phyloP scores from a whole-genome alignment of 1,140 invertebrate species.

The Gryon sp. region DNA sequence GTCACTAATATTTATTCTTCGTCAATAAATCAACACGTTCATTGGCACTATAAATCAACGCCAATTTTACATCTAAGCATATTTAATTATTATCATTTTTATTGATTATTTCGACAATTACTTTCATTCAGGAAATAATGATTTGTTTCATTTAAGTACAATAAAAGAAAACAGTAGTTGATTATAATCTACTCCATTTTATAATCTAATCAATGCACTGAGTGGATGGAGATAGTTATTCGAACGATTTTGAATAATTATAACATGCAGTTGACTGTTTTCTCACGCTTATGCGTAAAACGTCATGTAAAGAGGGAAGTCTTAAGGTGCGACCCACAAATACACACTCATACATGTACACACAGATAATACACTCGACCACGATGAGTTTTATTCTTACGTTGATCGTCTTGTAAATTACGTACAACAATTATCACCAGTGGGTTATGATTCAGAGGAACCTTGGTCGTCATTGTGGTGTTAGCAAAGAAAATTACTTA shows the following conservation, averaged over 20 bases:
- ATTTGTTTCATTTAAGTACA: slow-evolving; percentile 17
- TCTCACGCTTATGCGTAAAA: slow-evolving; percentile 61
- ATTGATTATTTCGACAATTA: too few relatives aligned
- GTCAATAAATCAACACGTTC: slow-evolving; percentile 14
- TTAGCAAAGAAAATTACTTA: background rate
- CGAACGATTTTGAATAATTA: slow-evolving; percentile 57
- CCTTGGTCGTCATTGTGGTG: slow-evolving; percentile 18
- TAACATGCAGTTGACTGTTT: slow-evolving; percentile 60
- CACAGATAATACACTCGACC: too few relatives aligned
- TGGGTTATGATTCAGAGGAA: slow-evolving; percentile 19
- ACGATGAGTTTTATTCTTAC: slow-evolving; percentile 49
- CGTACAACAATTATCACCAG: slow-evolving; percentile 30
- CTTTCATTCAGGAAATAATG: too few relatives aligned
- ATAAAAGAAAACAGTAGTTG: slow-evolving; percentile 40
- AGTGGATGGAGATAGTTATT: too few relatives aligned
- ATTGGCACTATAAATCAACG: too few relatives aligned
- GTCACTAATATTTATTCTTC: slow-evolving; percentile 7
- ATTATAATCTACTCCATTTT: too few relatives aligned
- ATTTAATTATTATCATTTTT: too few relatives aligned
- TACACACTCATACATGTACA: too few relatives aligned
- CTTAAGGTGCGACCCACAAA: slow-evolving; percentile 57
- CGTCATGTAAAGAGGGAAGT: slow-evolving; percentile 51
- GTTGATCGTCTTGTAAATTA: slow-evolving; percentile 50
- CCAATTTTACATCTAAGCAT: too few relatives aligned
- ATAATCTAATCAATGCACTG: too few relatives aligned